Conservation (phyloP, 92 coral and sea anemone species). For the Epizoanthus ramosus region DNA sequence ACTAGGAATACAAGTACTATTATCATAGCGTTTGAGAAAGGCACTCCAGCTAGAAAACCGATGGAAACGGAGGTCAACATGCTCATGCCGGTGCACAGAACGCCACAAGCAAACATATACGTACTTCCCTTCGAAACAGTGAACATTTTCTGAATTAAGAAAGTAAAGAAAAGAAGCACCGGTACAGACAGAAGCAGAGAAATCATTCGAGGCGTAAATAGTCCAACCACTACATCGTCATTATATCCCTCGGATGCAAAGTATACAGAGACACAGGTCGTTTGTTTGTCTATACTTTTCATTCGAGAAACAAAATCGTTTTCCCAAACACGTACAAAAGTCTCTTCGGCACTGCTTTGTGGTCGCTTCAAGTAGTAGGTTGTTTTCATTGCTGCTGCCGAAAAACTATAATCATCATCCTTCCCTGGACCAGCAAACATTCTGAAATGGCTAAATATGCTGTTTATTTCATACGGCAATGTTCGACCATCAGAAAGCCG, state of each 20-base stretch:
- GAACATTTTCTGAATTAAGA: constrained; percentile 13
- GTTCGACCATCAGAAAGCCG: constrained; percentile 55
- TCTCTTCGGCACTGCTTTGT: constrained; percentile 9
- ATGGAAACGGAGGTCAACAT: constrained; percentile 34
- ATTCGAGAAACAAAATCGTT: constrained; percentile 43
- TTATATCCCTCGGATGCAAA: constrained; percentile 37
- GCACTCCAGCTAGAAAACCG: constrained; percentile 34
- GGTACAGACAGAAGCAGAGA: constrained; percentile 41
- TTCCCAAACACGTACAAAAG: constrained; percentile 51
- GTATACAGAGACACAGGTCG: constrained; percentile 46
- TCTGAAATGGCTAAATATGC: constrained; percentile 35
- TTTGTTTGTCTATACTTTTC: constrained; percentile 37
- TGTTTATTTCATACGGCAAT: constrained; percentile 38
- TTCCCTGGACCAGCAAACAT: not conserved
- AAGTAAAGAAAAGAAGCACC: constrained; percentile 28
- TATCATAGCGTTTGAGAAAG: constrained; percentile 49
- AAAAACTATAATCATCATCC: constrained; percentile 1
- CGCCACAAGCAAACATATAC: constrained; percentile 23
- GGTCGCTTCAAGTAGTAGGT: constrained; percentile 59
- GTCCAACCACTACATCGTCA: not conserved
- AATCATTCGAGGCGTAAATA: constrained; percentile 41
- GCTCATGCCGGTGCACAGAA: constrained; percentile 35
- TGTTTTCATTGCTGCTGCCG: constrained; percentile 61
- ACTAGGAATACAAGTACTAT: constrained; percentile 50
- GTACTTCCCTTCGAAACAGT: constrained; percentile 18